Evolutionary conservation across 2,113 vertebrate species (phyloP).

Genomic region (Psophia crepitans): DNA sequence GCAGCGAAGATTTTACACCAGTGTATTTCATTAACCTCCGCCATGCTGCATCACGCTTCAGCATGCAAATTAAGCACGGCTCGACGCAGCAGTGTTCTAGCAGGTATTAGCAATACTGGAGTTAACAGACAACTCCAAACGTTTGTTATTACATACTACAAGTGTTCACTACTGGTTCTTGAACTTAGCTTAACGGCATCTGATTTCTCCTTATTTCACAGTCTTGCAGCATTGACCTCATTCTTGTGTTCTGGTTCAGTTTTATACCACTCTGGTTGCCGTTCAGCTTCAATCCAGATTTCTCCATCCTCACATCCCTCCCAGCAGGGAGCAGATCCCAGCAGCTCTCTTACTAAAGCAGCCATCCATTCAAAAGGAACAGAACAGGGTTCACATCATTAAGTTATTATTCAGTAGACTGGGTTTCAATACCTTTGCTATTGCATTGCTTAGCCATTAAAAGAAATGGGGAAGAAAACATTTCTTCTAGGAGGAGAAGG

Average conservation of each 20-base stretch:
- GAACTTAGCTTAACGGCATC: slow-evolving; percentile 14
- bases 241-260: neutral
- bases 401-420: slow-evolving; percentile 26
- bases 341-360: slow-evolving; percentile 33
- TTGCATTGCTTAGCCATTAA: neutral
- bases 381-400: slow-evolving; percentile 19
- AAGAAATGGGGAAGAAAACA: neutral
- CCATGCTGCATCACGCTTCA: neutral
- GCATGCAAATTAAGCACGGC: neutral
- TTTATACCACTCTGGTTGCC: neutral
- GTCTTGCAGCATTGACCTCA: neutral
- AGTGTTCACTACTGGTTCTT: neutral
- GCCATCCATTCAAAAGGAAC: slow-evolving; percentile 47
- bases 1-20: neutral
- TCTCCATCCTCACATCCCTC: neutral
- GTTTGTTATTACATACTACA: slow-evolving; percentile 2
- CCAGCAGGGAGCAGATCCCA: slow-evolving; percentile 19
- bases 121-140: slow-evolving; percentile 22
- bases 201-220: neutral
- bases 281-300: neutral
- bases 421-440: slow-evolving; percentile 36
- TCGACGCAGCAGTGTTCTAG: neutral
- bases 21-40: neutral
- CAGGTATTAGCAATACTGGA: neutral
- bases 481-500: slow-evolving; percentile 1